Percentiles rank a stretch among this genome's conserved stretches.
These are phyloP conservation scores for Scaeva pyrastri DNA, from an alignment of 2,888 invertebrate genomes.

Conservation along the genomic window DNA sequence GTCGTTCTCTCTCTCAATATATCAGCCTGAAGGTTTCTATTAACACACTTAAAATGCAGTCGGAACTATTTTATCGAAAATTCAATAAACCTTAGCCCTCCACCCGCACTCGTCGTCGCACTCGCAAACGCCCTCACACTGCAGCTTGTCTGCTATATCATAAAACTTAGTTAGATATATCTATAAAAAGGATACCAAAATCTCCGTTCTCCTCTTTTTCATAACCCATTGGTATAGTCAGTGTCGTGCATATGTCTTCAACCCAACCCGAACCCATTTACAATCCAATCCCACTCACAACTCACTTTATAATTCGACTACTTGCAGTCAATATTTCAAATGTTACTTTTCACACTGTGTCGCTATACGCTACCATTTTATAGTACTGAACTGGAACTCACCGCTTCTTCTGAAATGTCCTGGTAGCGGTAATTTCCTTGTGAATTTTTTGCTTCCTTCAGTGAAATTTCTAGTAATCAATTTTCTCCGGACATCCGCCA, in stretches of 20 bases:
- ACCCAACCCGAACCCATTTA: background rate
- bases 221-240: too few species aligned
- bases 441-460: constrained; percentile 5
- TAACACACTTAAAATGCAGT: constrained; percentile 12
- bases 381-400: too few species aligned
- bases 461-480: constrained; percentile 59
- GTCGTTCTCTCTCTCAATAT: background rate
- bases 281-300: background rate
- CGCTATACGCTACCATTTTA: background rate
- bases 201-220: background rate
- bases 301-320: constrained; percentile 17
- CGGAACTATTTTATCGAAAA: constrained; percentile 18
- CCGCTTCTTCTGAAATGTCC: background rate
- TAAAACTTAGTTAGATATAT: constrained; percentile 18
- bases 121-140: too few species aligned
- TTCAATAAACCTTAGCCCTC: background rate
- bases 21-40: background rate
- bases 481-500: constrained; percentile 64
- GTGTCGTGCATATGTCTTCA: too few species aligned
- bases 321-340: constrained; percentile 25
- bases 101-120: background rate
- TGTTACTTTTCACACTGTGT: constrained; percentile 1
- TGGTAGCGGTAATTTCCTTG: constrained; percentile 19
- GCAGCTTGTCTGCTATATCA: too few species aligned
- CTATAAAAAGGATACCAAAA: too few species aligned